Evolutionary conservation across 2,888 invertebrate genomes (phyloP).

Genomic region (Volucella zonaria): DNA sequence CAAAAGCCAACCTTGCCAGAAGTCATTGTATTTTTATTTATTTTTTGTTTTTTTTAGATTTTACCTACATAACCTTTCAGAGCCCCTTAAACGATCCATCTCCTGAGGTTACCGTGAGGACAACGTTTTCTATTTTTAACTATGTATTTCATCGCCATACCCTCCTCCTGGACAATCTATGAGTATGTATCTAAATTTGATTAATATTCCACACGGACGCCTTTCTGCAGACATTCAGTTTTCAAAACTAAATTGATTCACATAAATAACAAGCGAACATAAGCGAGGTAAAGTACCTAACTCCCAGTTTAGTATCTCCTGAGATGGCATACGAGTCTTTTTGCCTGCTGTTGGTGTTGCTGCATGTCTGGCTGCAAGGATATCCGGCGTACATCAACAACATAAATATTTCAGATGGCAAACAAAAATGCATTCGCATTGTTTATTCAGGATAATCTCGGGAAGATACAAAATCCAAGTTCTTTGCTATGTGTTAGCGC

Average conservation of each 20-base stretch:
- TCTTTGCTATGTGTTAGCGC: conserved; percentile 53
- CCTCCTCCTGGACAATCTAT: background rate
- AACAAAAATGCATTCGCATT: conserved; percentile 66
- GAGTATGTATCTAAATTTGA: conserved; percentile 32
- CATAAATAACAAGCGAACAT: conserved; percentile 46
- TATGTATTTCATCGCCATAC: background rate
- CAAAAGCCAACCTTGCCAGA: background rate
- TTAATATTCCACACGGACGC: conserved; percentile 37
- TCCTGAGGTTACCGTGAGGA: background rate
- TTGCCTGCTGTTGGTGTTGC: background rate
- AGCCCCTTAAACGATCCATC: background rate
- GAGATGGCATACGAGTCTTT: background rate
- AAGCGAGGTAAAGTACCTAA: conserved; percentile 13
- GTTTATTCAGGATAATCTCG: conserved; percentile 61
- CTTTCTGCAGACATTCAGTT: conserved; percentile 38
- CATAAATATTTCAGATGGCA: conserved; percentile 61
- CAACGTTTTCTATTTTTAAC: conserved; percentile 6
- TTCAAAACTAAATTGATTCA: conserved; percentile 55
- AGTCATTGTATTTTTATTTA: background rate
- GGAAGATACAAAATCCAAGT: conserved; percentile 50
- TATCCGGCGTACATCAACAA: conserved; percentile 58
- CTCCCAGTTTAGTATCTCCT: conserved; percentile 17
- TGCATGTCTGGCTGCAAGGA: conserved; percentile 54
- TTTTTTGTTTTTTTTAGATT: background rate
- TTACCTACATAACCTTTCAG: background rate